Evolutionary conservation across 64 coral and sea anemone species (phyloP).

Genomic region (Actinia equina): DNA sequence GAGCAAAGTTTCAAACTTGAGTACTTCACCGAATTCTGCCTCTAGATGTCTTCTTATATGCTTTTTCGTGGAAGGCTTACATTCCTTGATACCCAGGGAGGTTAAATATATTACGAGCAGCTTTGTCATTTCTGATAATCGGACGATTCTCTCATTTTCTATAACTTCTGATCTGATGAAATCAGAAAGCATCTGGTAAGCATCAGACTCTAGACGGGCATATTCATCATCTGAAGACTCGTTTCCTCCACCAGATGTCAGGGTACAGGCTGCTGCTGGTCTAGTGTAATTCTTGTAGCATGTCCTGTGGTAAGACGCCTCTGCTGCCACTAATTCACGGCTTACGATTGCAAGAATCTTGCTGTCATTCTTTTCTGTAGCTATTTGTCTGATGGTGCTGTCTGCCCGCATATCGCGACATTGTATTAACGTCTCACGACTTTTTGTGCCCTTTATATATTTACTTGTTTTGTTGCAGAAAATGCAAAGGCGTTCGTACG

Average conservation of each 20-base stretch:
- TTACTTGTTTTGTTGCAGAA: conserved; percentile 49
- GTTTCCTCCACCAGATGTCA: too few species aligned
- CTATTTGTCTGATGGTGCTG: conserved; percentile 9
- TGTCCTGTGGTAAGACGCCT: conserved; percentile 48
- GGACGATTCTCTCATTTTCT: conserved; percentile 42
- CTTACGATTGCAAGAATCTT: conserved; percentile 49
- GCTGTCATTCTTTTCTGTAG: conserved; percentile 21
- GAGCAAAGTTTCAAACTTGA: conserved; percentile 67
- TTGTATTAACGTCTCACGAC: conserved; percentile 23
- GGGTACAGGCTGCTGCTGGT: background rate
- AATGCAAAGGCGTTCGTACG: conserved; percentile 29
- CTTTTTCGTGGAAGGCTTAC: conserved; percentile 28
- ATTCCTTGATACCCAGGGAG: conserved; percentile 27
- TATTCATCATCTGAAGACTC: conserved; percentile 6
- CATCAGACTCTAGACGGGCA: conserved; percentile 37
- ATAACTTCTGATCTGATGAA: conserved; percentile 50
- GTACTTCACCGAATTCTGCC: conserved; percentile 19
- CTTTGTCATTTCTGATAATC: conserved; percentile 37
- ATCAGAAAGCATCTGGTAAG: conserved; percentile 49
- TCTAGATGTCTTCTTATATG: conserved; percentile 44
- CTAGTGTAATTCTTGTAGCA: conserved; percentile 37
- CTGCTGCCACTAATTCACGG: conserved; percentile 36
- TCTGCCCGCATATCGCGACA: conserved; percentile 10
- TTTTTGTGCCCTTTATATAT: background rate
- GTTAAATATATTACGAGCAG: conserved; percentile 13